Percentiles rank a stretch among this genome's conserved stretches.
Evolutionary conservation across 2,113 vertebrate species (phyloP).

Genomic region (Cyanoderma ruficeps): DNA sequence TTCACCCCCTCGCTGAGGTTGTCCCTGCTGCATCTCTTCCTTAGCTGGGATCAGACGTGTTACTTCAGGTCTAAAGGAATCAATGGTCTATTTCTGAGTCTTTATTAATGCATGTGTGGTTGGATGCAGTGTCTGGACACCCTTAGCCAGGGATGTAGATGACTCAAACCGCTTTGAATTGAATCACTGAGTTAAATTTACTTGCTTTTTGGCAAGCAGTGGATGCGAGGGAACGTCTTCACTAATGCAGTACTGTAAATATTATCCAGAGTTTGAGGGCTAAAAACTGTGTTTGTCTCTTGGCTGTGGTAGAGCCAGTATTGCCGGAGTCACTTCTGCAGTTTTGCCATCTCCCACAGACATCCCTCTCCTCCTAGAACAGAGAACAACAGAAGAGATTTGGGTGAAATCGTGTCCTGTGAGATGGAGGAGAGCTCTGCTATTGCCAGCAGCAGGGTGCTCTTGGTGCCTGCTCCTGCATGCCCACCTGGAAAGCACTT

Average conservation of each 20-base stretch:
- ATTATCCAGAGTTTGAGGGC: background rate
- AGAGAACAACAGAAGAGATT: background rate
- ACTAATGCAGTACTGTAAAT: background rate
- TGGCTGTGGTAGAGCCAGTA: background rate
- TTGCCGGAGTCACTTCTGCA: background rate
- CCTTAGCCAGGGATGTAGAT: background rate
- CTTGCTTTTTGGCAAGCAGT: constrained; percentile 11
- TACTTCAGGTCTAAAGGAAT: constrained; percentile 3
- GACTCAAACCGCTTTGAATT: background rate
- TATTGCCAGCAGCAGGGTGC: background rate
- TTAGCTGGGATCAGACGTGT: background rate
- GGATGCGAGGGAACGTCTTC: background rate
- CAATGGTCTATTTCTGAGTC: constrained; percentile 3
- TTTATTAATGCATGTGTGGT: background rate
- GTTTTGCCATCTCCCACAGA: background rate
- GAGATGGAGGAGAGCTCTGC: background rate
- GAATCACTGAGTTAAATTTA: constrained; percentile 31
- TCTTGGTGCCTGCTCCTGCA: background rate
- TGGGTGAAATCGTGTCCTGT: background rate
- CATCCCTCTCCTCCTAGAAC: background rate
- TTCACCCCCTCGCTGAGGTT: accelerated
- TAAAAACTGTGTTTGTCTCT: background rate
- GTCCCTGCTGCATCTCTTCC: background rate
- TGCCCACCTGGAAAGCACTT: background rate
- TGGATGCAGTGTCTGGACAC: background rate